These are phyloP conservation scores for Thera obeliscata DNA, from an alignment of 2,888 invertebrate species.

Conservation along the genomic window DNA sequence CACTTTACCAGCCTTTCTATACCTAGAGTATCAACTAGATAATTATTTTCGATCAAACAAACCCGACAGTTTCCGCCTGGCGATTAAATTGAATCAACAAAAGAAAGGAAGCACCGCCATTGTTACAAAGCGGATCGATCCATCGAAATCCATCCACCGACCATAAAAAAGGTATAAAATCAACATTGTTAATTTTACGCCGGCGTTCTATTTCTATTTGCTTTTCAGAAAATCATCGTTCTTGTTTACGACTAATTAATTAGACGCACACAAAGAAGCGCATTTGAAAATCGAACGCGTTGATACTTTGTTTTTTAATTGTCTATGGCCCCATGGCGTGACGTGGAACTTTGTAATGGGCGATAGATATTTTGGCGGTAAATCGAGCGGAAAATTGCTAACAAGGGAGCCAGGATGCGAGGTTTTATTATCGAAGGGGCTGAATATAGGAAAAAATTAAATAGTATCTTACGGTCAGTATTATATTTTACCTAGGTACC, in stretches of 20 bases:
- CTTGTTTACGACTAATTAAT: conserved; percentile 83
- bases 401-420: conserved; percentile 59
- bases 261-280: conserved; percentile 70
- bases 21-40: conserved; percentile 25
- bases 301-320: conserved; percentile 70
- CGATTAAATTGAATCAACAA: conserved; percentile 62
- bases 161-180: conserved; percentile 64
- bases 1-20: conserved; percentile 20
- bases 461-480: too few species aligned
- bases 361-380: conserved; percentile 70
- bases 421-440: conserved; percentile 35
- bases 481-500: too few species aligned
- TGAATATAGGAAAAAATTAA: neutral
- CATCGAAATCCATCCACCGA: conserved; percentile 53
- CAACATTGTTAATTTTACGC: conserved; percentile 76
- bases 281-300: conserved; percentile 52
- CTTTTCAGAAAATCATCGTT: conserved; percentile 81
- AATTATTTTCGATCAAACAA: conserved; percentile 43
- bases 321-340: conserved; percentile 65
- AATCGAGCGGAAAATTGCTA: conserved; percentile 82
- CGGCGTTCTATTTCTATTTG: conserved; percentile 69
- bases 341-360: conserved; percentile 65
- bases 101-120: conserved; percentile 61
- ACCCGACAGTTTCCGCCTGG: conserved; percentile 39
- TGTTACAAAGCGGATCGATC: conserved; percentile 52